Conservation (phyloP, 2,888 invertebrate genomes). For the Craniophora ligustri region DNA sequence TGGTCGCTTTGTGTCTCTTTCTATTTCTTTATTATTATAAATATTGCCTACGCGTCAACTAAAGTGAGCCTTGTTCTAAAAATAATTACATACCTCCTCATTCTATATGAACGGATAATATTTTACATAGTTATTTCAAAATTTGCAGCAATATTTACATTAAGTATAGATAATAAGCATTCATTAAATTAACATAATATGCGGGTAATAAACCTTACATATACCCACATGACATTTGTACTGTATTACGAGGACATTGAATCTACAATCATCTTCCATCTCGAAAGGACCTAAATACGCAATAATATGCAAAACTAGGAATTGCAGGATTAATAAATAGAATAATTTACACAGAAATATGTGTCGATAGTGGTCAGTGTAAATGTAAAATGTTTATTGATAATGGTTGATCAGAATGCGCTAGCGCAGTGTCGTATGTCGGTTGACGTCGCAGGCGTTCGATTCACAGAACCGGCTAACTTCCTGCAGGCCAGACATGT, state of each 20-base stretch:
- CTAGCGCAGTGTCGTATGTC: constrained; percentile 72
- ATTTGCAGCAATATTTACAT: constrained; percentile 66
- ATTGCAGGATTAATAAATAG: constrained; percentile 50
- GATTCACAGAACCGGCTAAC: constrained; percentile 79
- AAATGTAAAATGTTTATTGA: constrained; percentile 62
- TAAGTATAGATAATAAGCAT: constrained; percentile 65
- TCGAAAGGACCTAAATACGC: constrained; percentile 57
- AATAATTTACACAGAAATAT: constrained; percentile 50
- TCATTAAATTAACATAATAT: constrained; percentile 77
- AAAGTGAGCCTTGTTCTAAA: constrained; percentile 59
- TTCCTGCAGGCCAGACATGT: constrained; percentile 79
- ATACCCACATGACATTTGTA: constrained; percentile 76
- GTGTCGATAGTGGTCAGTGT: constrained; percentile 38
- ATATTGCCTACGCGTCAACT: constrained; percentile 49
- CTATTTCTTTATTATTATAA: constrained; percentile 60
- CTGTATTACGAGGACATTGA: constrained; percentile 72
- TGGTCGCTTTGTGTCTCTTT: constrained; percentile 64
- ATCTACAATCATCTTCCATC: constrained; percentile 64
- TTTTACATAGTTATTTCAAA: constrained; percentile 67
- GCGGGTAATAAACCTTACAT: constrained; percentile 80
- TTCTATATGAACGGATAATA: constrained; percentile 53
- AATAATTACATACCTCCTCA: constrained; percentile 55
- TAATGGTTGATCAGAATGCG: constrained; percentile 71
- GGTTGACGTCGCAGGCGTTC: constrained; percentile 64
- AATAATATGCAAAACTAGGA: constrained; percentile 55